Conservation (phyloP, 2,888 invertebrate genomes). For the Drosophila nigricruria region DNA sequence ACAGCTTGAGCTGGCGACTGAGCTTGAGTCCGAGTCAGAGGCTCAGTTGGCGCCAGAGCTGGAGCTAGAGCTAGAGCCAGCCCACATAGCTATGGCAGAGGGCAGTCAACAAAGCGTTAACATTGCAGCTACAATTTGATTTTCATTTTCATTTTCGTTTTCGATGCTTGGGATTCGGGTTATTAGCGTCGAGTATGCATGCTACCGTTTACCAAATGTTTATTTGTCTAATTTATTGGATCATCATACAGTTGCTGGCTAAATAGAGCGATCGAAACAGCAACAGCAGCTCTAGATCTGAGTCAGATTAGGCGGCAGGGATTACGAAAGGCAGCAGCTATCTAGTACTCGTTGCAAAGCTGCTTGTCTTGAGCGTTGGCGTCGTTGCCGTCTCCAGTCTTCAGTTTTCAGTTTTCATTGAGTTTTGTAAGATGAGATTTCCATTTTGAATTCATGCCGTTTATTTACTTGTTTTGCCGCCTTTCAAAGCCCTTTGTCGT, state of each 20-base stretch:
- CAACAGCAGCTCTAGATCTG: slow-evolving; percentile 43
- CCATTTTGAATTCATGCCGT: slow-evolving; percentile 72
- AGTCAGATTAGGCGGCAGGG: slow-evolving; percentile 60
- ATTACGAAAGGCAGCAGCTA: slow-evolving; percentile 63
- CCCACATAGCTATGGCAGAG: slow-evolving; percentile 4
- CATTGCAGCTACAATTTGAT: slow-evolving; percentile 73
- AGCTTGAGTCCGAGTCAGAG: slow-evolving; percentile 5
- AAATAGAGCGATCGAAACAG: slow-evolving; percentile 76
- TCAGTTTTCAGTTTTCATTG: slow-evolving; percentile 61
- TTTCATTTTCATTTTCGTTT: slow-evolving; percentile 66
- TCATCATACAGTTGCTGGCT: slow-evolving; percentile 64
- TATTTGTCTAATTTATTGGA: slow-evolving; percentile 80
- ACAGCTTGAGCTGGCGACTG: slow-evolving; percentile 26
- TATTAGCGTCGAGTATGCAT: slow-evolving; percentile 73
- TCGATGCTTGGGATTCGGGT: slow-evolving; percentile 53
- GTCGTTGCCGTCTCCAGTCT: slow-evolving; percentile 27
- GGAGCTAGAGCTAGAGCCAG: slow-evolving; percentile 13
- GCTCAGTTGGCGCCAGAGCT: slow-evolving; percentile 17
- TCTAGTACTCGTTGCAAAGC: slow-evolving; percentile 32
- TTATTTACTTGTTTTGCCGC: slow-evolving; percentile 65
- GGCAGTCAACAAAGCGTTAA: slow-evolving; percentile 70
- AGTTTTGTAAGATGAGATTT: slow-evolving; percentile 76
- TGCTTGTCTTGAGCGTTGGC: slow-evolving; percentile 43
- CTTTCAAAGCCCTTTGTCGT: slow-evolving; percentile 73
- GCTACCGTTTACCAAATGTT: slow-evolving; percentile 77